These are phyloP conservation scores for Glaucomys volans DNA, from an alignment of 2,113 vertebrate species.

Conservation along the genomic window DNA sequence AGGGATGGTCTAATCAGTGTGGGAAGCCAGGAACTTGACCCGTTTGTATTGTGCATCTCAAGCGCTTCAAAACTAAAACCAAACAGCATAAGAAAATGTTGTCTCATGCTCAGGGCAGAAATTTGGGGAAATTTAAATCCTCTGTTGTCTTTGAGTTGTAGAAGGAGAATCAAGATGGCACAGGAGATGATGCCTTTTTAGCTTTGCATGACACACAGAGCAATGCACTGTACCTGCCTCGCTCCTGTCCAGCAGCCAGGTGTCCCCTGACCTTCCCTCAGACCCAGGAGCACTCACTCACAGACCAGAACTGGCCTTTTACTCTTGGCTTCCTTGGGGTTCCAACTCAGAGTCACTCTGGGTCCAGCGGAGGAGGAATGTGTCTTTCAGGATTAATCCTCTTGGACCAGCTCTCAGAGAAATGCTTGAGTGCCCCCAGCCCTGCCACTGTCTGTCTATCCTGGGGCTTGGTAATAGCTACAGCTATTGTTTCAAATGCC, in stretches of 20 bases:
- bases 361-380: background rate
- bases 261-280: background rate
- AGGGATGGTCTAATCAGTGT: background rate
- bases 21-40: slow-evolving; percentile 6
- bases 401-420: background rate
- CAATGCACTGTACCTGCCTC: background rate
- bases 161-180: background rate
- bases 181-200: background rate
- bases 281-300: background rate
- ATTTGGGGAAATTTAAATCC: background rate
- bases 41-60: slow-evolving; percentile 30
- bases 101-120: slow-evolving; percentile 46
- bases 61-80: slow-evolving; percentile 43
- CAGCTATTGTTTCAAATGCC: background rate
- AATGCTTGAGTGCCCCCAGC: background rate
- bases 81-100: slow-evolving; percentile 50
- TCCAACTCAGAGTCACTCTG: background rate
- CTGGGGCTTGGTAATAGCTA: background rate
- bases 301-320: background rate
- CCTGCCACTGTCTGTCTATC: background rate
- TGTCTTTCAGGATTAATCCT: background rate
- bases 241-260: background rate
- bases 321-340: background rate
- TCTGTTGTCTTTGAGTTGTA: slow-evolving; percentile 12
- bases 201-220: background rate